Evolutionary conservation across 2,888 invertebrate genomes (phyloP).

Genomic region (Bellardia pandia): DNA sequence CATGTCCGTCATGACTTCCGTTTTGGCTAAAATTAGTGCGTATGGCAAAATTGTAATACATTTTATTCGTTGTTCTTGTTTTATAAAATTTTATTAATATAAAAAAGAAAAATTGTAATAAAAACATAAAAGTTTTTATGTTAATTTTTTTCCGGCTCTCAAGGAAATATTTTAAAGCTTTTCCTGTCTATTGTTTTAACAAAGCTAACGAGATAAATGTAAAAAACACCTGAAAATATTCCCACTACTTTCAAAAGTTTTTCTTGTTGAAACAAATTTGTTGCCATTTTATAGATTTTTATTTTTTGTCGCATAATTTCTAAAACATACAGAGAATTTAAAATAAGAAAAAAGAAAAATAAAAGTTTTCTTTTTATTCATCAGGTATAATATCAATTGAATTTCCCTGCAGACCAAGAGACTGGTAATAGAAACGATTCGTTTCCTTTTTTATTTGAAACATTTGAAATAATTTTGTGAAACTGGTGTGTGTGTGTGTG

Average conservation of each 20-base stretch:
- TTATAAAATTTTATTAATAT: slow-evolving; percentile 25
- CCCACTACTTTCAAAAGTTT: slow-evolving; percentile 68
- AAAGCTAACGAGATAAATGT: neutral
- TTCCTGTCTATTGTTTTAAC: slow-evolving; percentile 52
- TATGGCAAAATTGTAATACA: slow-evolving; percentile 23
- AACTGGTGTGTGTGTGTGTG: neutral
- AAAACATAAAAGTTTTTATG: slow-evolving; percentile 64
- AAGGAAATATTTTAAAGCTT: slow-evolving; percentile 63
- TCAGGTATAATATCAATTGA: slow-evolving; percentile 76
- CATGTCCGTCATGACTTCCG: slow-evolving; percentile 69
- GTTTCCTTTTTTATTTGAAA: slow-evolving; percentile 49
- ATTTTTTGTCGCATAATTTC: slow-evolving; percentile 72
- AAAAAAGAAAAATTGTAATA: slow-evolving; percentile 55
- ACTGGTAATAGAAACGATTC: slow-evolving; percentile 47
- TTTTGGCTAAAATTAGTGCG: slow-evolving; percentile 50
- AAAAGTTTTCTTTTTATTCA: slow-evolving; percentile 66
- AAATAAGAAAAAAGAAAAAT: slow-evolving; percentile 13
- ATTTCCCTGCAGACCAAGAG: slow-evolving; percentile 72
- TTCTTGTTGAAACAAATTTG: slow-evolving; percentile 33
- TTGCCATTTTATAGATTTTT: slow-evolving; percentile 49
- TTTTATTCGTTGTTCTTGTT: slow-evolving; percentile 25
- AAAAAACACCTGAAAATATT: slow-evolving; percentile 72
- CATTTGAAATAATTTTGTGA: slow-evolving; percentile 64
- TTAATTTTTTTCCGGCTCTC: slow-evolving; percentile 51
- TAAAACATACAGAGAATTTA: slow-evolving; percentile 4